phyloP scores from a whole-genome alignment of 1,140 invertebrate genomes.

The Euborellia annulipes region DNA sequence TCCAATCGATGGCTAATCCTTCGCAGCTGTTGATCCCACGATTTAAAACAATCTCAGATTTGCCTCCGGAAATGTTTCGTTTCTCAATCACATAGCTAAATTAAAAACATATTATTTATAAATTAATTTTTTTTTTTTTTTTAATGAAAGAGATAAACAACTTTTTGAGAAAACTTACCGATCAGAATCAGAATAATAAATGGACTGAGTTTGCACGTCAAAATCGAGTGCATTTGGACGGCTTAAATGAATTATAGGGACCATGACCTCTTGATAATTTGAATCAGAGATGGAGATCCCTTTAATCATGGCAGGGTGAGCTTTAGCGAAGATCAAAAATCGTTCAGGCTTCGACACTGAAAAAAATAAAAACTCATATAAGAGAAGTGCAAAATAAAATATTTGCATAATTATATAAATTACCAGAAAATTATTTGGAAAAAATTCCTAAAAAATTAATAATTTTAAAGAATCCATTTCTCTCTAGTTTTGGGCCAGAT shows the following conservation, averaged over 20 bases:
- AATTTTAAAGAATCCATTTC: no score
- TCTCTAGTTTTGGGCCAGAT: no score
- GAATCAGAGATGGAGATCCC: constrained; percentile 31
- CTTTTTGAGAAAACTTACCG: constrained; percentile 19
- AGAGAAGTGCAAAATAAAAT: constrained; percentile 13
- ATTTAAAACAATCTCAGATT: constrained; percentile 26
- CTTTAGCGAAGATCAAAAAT: constrained; percentile 47
- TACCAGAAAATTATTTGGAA: no score
- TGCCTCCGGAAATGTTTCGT: constrained; percentile 26
- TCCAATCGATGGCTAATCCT: constrained; percentile 63
- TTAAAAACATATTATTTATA: not conserved
- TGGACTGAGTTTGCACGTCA: constrained; percentile 40
- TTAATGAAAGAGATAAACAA: not conserved
- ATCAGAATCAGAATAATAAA: constrained; percentile 53
- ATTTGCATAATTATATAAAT: constrained; percentile 7
- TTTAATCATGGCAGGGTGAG: constrained; percentile 43
- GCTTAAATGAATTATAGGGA: constrained; percentile 44
- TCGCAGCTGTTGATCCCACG: constrained; percentile 38
- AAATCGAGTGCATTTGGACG: constrained; percentile 49
- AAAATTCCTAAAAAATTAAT: no score
- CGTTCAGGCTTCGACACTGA: constrained; percentile 30
- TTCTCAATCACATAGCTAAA: constrained; percentile 31
- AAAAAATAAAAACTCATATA: constrained; percentile 18
- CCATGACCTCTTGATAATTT: constrained; percentile 36
- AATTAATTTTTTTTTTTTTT: not conserved